Evolutionary conservation across 2,113 vertebrate species (phyloP).

Genomic region (Dunckerocampus dactyliophorus): DNA sequence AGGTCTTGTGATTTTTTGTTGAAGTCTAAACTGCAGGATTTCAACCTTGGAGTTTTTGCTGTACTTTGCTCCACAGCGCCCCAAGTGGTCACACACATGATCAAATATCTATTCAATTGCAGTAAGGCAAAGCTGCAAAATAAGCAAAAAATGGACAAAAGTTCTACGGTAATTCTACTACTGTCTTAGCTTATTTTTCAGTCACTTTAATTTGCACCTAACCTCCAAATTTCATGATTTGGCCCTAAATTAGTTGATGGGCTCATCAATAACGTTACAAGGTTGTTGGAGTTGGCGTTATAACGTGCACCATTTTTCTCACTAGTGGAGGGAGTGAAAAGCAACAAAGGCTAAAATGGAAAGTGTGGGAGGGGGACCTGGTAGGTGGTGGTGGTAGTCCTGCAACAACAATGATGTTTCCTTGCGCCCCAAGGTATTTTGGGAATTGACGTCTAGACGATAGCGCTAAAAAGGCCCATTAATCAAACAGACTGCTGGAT

Average conservation of each 20-base stretch:
- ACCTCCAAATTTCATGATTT: slow-evolving; percentile 2
- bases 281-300: not conserved
- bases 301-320: slow-evolving; percentile 5
- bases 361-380: not conserved
- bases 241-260: slow-evolving; percentile 4
- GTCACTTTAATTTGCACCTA: slow-evolving; percentile 1
- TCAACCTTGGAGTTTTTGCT: too few species aligned
- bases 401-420: slow-evolving; percentile 39
- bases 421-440: slow-evolving; percentile 45
- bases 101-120: too few species aligned
- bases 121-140: not conserved
- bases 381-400: slow-evolving; percentile 7
- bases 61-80: too few species aligned
- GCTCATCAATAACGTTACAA: not conserved
- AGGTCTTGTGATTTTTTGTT: too few species aligned
- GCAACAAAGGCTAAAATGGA: slow-evolving; percentile 15
- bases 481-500: slow-evolving; percentile 38
- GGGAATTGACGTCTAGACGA: slow-evolving; percentile 54
- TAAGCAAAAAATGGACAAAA: slow-evolving; percentile 1
- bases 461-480: slow-evolving; percentile 46
- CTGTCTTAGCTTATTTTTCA: not conserved
- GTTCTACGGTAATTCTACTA: not conserved
- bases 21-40: too few species aligned
- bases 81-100: too few species aligned
- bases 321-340: not conserved